A percentile compares a stretch with the other conserved stretches of the same genome.
These are phyloP conservation scores for Hippoglossus stenolepis DNA, from an alignment of 2,113 vertebrate genomes.

Conservation along the genomic window DNA sequence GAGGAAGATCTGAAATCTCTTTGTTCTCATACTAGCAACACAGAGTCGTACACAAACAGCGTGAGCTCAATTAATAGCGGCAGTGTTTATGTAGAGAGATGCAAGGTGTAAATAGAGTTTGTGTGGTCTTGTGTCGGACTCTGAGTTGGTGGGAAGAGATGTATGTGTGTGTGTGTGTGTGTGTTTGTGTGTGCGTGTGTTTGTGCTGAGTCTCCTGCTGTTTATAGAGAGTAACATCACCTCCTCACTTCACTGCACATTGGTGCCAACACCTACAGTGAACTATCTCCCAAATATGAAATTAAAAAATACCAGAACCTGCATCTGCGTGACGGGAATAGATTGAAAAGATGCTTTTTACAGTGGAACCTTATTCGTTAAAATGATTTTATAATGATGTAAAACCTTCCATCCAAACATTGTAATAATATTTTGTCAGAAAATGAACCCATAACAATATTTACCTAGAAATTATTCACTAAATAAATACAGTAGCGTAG, in stretches of 20 bases:
- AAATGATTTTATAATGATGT: too few relatives aligned
- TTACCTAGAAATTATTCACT: too few relatives aligned
- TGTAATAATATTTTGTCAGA: too few relatives aligned
- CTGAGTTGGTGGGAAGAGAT: conserved; percentile 57
- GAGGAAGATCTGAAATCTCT: conserved; percentile 32
- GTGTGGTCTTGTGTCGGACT: conserved; percentile 77
- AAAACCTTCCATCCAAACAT: too few relatives aligned
- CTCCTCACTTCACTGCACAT: conserved; percentile 17
- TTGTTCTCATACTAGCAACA: conserved; percentile 47
- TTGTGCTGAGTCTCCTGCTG: conserved; percentile 34
- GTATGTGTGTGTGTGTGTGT: conserved; percentile 75
- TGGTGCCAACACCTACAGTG: conserved; percentile 35
- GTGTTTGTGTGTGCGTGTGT: conserved; percentile 24
- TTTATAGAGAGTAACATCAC: conserved; percentile 55
- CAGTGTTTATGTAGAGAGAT: conserved; percentile 72
- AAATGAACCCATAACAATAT: too few relatives aligned
- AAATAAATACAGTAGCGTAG: too few relatives aligned
- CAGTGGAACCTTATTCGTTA: background rate
- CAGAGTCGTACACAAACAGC: conserved; percentile 52
- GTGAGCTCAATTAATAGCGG: conserved; percentile 73
- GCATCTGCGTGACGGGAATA: background rate
- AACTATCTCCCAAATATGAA: conserved; percentile 4
- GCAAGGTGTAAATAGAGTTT: conserved; percentile 82
- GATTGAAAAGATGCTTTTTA: background rate
- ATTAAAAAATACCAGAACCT: too few relatives aligned